Evolutionary conservation across 1,140 invertebrate species (phyloP), one percentile per base, ranked within the genome.

Genomic region (Arctopsyche grandis): DNA sequence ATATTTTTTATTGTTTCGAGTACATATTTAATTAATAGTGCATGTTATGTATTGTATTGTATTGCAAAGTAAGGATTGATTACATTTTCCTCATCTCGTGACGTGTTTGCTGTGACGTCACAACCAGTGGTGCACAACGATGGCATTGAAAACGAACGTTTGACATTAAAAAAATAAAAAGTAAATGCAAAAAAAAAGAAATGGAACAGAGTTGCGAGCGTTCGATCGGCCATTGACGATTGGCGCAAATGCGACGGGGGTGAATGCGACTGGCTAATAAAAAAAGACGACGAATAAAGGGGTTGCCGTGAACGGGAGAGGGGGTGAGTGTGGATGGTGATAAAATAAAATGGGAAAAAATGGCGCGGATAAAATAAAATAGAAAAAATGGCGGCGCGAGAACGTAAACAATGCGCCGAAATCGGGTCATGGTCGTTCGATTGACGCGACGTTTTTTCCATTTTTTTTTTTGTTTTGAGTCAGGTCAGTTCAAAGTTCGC

Each of bases 381-480:
- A 52, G 48, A 16, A 16, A 14, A 14, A 52, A 52, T 5, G 12
- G 10, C 16, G 48, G 48, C 48, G 10, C 12, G 48, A 52, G 29
- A 76, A 76, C 56, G 48, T 52, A 56, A 76, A 63, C 16, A 76
- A 76, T 48, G 38, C 14, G 29, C 69, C 38, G 24, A 1, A 63
- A 52, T 9, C 26, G 74, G 74, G 74, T 76, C 74, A 76, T 22
- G 74, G 74, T 12, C 74, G 22, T 66, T 66, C 63, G 63, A 66
- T 66, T 66, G 63, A 26, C 10, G 22, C 19, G 22, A 3, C 56
- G n/a, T 21, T 60, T 60, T 60, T 60, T 60, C 5, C 56, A 19
- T 60, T 60, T 21, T 60, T 19, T 60, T 9, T 60, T 9, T 16
- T 12, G 52, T 56, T 60, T 60, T 21, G 56, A 16, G 56, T 19